A percentile compares a stretch with the other conserved stretches of the same genome.
Evolutionary conservation across 2,797 vertebrate genomes (phyloP).

Genomic region (Pangasius mekongensis): DNA sequence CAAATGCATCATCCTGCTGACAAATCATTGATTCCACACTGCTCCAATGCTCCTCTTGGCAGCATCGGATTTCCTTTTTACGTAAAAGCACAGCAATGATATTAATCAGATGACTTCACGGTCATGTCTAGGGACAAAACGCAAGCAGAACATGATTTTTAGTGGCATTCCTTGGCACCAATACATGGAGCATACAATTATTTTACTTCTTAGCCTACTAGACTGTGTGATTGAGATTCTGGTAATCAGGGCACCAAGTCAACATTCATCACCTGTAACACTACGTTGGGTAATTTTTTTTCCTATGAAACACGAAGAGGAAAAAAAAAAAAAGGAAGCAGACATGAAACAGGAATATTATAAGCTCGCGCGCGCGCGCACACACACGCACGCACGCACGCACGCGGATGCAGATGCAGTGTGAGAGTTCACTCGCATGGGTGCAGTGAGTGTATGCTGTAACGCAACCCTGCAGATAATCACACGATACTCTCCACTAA

Average conservation of each 20-base stretch:
- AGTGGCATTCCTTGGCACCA: background rate
- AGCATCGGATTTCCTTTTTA: background rate
- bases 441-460: constrained; percentile 2
- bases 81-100: background rate
- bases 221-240: constrained; percentile 18
- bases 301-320: background rate
- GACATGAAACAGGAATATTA: background rate
- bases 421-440: background rate
- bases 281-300: background rate
- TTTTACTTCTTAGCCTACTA: background rate
- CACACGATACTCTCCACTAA: constrained; percentile 52
- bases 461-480: constrained; percentile 48
- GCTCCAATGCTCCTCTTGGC: background rate
- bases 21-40: background rate
- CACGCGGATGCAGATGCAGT: too few species aligned
- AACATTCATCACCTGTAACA: background rate
- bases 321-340: background rate
- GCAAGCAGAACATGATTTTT: background rate
- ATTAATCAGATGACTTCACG: background rate
- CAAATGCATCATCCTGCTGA: background rate
- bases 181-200: background rate
- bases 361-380: background rate
- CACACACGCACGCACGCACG: too few species aligned
- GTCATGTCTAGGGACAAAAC: background rate
- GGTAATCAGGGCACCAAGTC: constrained; percentile 27